These are phyloP conservation scores for Gymnocypris eckloni DNA, from an alignment of 2,797 vertebrate genomes.

Conservation along the genomic window DNA sequence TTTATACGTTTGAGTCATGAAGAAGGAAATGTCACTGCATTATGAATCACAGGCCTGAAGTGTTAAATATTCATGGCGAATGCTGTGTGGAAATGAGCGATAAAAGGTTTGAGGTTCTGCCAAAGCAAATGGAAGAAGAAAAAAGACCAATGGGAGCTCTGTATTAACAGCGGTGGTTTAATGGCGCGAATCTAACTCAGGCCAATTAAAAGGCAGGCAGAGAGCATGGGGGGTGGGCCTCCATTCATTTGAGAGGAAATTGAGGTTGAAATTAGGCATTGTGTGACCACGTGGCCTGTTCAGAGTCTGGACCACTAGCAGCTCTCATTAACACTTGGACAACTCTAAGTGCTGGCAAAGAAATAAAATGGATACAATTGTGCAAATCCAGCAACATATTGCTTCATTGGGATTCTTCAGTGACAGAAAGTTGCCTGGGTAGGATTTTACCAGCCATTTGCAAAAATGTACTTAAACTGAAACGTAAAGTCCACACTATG, in stretches of 20 bases:
- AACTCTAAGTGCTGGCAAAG: conserved; percentile 52
- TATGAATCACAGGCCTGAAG: conserved; percentile 68
- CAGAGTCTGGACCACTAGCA: conserved; percentile 71
- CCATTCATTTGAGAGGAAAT: conserved; percentile 82
- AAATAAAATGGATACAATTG: conserved; percentile 42
- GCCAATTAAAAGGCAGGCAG: conserved; percentile 79
- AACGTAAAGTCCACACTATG: not conserved
- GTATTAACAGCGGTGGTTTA: conserved; percentile 79
- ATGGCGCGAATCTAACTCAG: conserved; percentile 80
- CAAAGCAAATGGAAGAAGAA: conserved; percentile 59
- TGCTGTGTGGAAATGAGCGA: conserved; percentile 63
- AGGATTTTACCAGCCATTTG: not conserved
- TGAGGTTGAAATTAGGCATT: conserved; percentile 83
- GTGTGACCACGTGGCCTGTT: conserved; percentile 75
- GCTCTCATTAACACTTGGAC: conserved; percentile 65
- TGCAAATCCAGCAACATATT: not conserved
- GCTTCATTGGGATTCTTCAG: not conserved
- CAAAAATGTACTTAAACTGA: not conserved
- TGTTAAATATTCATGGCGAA: conserved; percentile 77
- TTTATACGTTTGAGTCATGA: conserved; percentile 36
- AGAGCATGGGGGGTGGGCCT: conserved; percentile 72
- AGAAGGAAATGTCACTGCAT: conserved; percentile 60
- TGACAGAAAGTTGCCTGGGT: not conserved
- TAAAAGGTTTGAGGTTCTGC: conserved; percentile 57
- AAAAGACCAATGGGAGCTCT: conserved; percentile 45